These are phyloP conservation scores for Megamerina dolium DNA, from an alignment of 2,888 invertebrate genomes.

Conservation along the genomic window DNA sequence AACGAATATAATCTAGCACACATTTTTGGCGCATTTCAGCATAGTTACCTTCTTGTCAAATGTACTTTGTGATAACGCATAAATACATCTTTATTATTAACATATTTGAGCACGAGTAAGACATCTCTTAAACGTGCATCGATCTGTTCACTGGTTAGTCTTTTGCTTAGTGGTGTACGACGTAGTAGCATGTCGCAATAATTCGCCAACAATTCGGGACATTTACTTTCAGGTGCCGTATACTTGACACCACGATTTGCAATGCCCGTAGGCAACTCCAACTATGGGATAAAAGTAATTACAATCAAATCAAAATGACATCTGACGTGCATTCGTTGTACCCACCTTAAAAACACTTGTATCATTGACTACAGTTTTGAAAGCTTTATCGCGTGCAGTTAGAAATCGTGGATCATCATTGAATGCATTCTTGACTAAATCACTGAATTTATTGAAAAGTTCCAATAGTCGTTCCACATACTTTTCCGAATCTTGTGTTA, in stretches of 20 bases:
- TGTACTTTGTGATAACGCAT: conserved; percentile 99
- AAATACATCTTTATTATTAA: conserved; percentile 99
- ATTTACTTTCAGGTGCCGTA: conserved; percentile 89
- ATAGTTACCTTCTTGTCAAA: conserved; percentile 71
- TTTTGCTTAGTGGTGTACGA: conserved; percentile 92
- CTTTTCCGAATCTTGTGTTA: conserved; percentile 96
- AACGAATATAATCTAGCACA: background rate
- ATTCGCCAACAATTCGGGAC: conserved; percentile 96
- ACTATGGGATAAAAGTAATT: conserved; percentile 25
- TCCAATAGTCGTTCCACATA: conserved; percentile 93
- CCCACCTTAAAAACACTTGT: conserved; percentile 74
- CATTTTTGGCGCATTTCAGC: too few species aligned
- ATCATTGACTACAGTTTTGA: conserved; percentile 96
- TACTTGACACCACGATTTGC: conserved; percentile 60
- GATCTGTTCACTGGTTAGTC: conserved; percentile 93
- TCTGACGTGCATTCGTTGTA: too few species aligned
- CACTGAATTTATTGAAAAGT: conserved; percentile 87
- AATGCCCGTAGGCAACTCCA: conserved; percentile 60
- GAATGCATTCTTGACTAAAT: conserved; percentile 89
- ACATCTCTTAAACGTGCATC: conserved; percentile 90
- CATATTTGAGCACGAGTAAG: conserved; percentile 93
- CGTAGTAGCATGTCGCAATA: conserved; percentile 99
- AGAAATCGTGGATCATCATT: conserved; percentile 95
- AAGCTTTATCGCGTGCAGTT: conserved; percentile 96
- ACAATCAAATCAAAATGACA: background rate